A percentile compares a stretch with the other conserved stretches of the same genome.
Conservation (phyloP, 2,888 invertebrate genomes). For the Plusia festucae region DNA sequence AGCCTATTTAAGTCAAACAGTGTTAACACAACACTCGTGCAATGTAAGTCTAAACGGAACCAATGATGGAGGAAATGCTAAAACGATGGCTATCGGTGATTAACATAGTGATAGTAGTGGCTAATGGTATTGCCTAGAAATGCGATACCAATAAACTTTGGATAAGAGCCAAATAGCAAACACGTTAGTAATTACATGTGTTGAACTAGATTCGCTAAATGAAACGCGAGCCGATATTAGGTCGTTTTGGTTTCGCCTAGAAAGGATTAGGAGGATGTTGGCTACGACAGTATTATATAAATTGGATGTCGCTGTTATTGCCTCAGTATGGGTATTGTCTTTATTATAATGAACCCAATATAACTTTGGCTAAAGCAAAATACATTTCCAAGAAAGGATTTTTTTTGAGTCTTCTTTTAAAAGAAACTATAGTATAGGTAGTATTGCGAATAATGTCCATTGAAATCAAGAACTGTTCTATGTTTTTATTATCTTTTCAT, state of each 20-base stretch:
- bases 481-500: no score
- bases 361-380: background rate
- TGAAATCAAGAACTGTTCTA: no score
- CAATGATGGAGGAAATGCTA: slow-evolving; percentile 49
- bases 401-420: no score
- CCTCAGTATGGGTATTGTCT: background rate
- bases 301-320: background rate
- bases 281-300: background rate
- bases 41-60: slow-evolving; percentile 35
- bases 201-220: slow-evolving; percentile 33
- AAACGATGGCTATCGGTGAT: slow-evolving; percentile 44
- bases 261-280: background rate
- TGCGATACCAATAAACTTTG: slow-evolving; percentile 54
- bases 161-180: slow-evolving; percentile 51
- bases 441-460: no score
- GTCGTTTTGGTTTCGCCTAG: slow-evolving; percentile 5
- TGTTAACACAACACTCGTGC: slow-evolving; percentile 17
- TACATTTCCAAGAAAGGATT: no score
- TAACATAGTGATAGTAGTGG: slow-evolving; percentile 48
- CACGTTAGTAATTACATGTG: slow-evolving; percentile 52
- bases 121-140: slow-evolving; percentile 57
- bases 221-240: slow-evolving; percentile 26
- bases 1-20: slow-evolving; percentile 8
- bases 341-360: background rate
- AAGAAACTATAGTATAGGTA: no score